phyloP scores from a whole-genome alignment of 2,888 invertebrate genomes.

The Eutolmus rufibarbis region DNA sequence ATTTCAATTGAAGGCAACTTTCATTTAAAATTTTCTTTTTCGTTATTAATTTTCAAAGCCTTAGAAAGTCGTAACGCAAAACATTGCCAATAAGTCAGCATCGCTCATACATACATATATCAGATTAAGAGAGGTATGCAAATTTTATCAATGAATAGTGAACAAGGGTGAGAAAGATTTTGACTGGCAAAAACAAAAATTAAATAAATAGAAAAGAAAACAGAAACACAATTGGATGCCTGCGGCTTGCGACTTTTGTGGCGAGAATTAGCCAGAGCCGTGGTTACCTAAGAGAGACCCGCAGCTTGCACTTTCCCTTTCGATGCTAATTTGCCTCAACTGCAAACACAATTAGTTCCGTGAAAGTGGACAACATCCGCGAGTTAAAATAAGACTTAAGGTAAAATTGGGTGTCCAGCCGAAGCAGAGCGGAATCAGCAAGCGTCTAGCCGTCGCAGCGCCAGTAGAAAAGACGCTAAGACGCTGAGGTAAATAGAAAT shows the following conservation, averaged over 20 bases:
- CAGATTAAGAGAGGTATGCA: neutral
- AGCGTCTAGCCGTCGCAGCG: neutral
- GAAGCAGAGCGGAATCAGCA: neutral
- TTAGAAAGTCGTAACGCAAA: neutral
- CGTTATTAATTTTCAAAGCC: neutral
- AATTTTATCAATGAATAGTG: neutral
- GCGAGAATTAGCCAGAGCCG: neutral
- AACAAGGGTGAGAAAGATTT: neutral
- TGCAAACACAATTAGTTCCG: conserved; percentile 40
- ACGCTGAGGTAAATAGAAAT: neutral
- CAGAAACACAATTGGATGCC: neutral
- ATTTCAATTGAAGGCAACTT: neutral
- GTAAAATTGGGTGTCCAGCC: neutral
- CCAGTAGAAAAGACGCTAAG: neutral
- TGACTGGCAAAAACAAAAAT: neutral
- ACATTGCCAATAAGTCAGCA: neutral
- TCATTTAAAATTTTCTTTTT: neutral
- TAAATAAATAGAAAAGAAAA: neutral
- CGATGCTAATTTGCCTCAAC: conserved; percentile 31
- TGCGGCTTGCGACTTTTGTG: neutral
- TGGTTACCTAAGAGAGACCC: conserved; percentile 21
- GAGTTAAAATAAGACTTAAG: neutral
- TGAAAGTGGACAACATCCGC: conserved; percentile 41
- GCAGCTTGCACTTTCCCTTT: conserved; percentile 25
- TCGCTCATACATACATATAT: neutral